Evolutionary conservation across 23 tunicate genomes (phyloP).

Genomic region (Ciona savignyi): DNA sequence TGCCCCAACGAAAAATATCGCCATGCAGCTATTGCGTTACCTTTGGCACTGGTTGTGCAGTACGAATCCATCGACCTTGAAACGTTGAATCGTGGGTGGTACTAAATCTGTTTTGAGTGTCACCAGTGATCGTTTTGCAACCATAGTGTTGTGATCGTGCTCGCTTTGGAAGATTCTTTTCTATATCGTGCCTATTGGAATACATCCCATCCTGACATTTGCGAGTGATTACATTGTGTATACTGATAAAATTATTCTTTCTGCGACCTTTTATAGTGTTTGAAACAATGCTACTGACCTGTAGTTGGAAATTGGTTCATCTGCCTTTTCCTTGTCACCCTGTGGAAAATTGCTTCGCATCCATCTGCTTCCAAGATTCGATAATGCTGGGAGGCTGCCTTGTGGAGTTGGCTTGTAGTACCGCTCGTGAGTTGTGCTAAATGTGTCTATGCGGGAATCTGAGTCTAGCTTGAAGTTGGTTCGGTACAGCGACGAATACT

Average conservation of each 20-base stretch:
- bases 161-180: constrained; percentile 4
- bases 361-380: constrained; percentile 28
- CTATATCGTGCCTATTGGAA: constrained; percentile 46
- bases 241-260: no score
- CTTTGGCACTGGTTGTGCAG: constrained; percentile 40
- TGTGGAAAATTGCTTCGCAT: constrained; percentile 63
- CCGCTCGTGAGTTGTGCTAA: constrained; percentile 54
- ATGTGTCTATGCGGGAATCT: constrained; percentile 47
- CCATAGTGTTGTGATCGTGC: constrained; percentile 24
- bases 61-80: constrained; percentile 10
- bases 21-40: no score
- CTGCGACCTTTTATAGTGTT: no score
- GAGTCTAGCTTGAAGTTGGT: constrained; percentile 79
- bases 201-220: no score
- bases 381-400: background rate
- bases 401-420: constrained; percentile 37
- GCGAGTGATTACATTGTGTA: no score
- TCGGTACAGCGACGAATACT: constrained; percentile 62
- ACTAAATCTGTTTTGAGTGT: constrained; percentile 36
- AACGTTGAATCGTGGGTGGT: constrained; percentile 56
- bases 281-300: no score
- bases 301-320: constrained; percentile 55
- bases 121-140: constrained; percentile 21
- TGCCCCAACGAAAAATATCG: no score
- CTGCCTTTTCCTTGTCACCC: constrained; percentile 81